phyloP scores from a whole-genome alignment of 2,113 vertebrate species.

The Chroicocephalus ridibundus region DNA sequence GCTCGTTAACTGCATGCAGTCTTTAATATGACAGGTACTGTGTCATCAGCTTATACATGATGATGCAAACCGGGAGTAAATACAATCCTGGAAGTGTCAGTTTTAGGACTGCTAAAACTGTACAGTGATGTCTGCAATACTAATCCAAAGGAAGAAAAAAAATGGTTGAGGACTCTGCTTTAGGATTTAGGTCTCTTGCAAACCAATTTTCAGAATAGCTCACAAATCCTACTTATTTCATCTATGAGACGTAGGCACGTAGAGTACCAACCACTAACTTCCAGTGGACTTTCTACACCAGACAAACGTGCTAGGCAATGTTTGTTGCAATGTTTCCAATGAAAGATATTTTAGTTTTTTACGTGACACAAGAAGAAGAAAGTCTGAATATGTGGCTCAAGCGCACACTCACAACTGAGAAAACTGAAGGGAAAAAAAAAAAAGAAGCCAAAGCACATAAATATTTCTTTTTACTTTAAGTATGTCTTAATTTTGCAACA shows the following conservation, averaged over 20 bases:
- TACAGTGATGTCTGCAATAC: not conserved
- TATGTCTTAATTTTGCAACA: not conserved
- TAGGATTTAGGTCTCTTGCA: not conserved
- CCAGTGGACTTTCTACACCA: not conserved
- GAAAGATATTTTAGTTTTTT: not conserved
- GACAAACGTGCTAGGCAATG: not conserved
- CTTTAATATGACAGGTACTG: not conserved
- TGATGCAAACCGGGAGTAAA: not conserved
- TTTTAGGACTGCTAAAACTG: not conserved
- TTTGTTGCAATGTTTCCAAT: not conserved
- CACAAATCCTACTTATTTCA: not conserved
- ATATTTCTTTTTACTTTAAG: not conserved
- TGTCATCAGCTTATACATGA: not conserved
- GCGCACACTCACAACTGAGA: not conserved
- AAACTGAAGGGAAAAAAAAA: not conserved
- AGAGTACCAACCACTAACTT: not conserved
- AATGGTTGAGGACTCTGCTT: not conserved
- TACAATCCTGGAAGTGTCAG: not conserved
- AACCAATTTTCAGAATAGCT: not conserved
- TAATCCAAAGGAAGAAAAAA: not conserved
- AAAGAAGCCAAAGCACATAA: not conserved
- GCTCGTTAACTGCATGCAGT: not conserved
- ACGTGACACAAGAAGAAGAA: not conserved
- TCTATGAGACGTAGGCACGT: not conserved
- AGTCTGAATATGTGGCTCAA: not conserved